These are phyloP conservation scores for Dinocampus coccinellae DNA, from an alignment of 2,888 invertebrate genomes.

Conservation along the genomic window DNA sequence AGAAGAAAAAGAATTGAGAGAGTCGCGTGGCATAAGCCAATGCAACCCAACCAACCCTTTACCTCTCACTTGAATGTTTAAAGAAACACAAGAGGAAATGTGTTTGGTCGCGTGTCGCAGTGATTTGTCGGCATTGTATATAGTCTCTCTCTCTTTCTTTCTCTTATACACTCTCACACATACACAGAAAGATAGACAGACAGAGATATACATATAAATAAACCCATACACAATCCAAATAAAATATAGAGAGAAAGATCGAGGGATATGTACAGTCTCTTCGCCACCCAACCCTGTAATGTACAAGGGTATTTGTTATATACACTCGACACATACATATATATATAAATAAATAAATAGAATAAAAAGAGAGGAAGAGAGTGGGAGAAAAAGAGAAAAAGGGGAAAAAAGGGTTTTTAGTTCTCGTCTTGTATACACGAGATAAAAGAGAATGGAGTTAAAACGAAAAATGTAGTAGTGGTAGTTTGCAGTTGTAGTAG, in stretches of 20 bases:
- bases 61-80: constrained; percentile 49
- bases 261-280: no score
- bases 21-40: constrained; percentile 33
- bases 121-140: constrained; percentile 59
- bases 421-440: not conserved
- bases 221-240: not conserved
- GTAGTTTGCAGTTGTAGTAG: constrained; percentile 1
- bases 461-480: not conserved
- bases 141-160: constrained; percentile 20
- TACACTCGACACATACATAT: not conserved
- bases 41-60: constrained; percentile 25
- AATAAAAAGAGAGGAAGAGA: not conserved
- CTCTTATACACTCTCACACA: not conserved
- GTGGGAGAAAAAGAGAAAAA: constrained; percentile 1
- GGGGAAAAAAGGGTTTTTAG: constrained; percentile 6
- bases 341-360: not conserved
- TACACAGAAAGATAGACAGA: constrained; percentile 3
- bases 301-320: not conserved
- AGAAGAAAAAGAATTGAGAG: constrained; percentile 33
- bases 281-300: not conserved
- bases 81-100: constrained; percentile 54
- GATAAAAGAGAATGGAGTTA: not conserved
- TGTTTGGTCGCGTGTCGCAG: constrained; percentile 63
- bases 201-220: not conserved
- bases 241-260: constrained; percentile 20